Evolutionary conservation across 2,888 invertebrate genomes (phyloP), one percentile per base, ranked within the genome.

Genomic region (Pristionchus maxplancki): DNA sequence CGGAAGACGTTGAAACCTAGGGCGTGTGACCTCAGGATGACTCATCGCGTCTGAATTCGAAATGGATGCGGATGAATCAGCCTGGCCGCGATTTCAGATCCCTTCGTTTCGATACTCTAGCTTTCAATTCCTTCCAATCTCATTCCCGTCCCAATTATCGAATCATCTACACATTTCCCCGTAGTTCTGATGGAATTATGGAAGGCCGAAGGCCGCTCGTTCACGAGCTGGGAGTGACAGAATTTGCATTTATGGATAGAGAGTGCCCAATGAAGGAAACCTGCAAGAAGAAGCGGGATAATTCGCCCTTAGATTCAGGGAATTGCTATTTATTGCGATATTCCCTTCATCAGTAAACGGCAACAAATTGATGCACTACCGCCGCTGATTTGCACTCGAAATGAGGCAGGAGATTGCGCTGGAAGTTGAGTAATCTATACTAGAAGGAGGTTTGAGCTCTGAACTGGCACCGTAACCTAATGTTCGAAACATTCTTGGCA

Each of bases 271-370:
- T 3, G 58, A 24, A 9, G 24, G 58, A 58, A 71, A 37, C 34
- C 37, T 71, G 71, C 71, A 71, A 37, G 71, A 24, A 20, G 37
- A 71, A 28, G 64, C 64, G 67, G 15, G n/a, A 71, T 71, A 71
- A 71, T 71, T 71, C 37, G 37, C 34, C 44, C n/a, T n/a, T n/a
- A n/a, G 44, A 6, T 71, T 31, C 71, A 20, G 20, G 34, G 71
- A 71, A 17, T n/a, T n/a, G 71, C 71, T 71, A 71, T 71, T 71
- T 71, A 37, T 71, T 71, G 17, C 20, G 58, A 58, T n/a, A 24
- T n/a, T 58, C 58, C 0, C n/a, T 24, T 58, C 50, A 50, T 50
- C 58, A 58, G 58, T 58, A 58, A 58, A n/a, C 58, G 50, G 58
- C 58, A n/a, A 58, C 58, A 58, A 58, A 58, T n/a, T n/a, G 6